Base-by-base conservation (phyloP, 2,797 vertebrate genomes). In the Chrysocyon brachyurus region DNA sequence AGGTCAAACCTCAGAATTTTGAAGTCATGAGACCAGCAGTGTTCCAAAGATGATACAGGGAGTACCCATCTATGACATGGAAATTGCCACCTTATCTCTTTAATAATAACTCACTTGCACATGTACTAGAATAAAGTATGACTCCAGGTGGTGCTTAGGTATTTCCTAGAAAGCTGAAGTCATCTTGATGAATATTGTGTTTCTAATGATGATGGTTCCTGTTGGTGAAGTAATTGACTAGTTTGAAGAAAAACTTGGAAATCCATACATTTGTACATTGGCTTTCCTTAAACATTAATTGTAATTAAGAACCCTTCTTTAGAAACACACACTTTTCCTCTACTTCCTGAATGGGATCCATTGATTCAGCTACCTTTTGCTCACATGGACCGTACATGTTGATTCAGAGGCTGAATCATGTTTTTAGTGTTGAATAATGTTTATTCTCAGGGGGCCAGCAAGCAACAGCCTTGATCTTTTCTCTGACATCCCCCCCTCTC, bases 371-470 rank as follows among this genome's bases (percentile, higher is more conserved):
- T 49, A 28, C 87, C n/a, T 96, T 92, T 96, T 12, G 64, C 90
- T 97, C 95, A 95, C 61, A 57, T 94, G 93, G 28, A 24, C 94
- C 87, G 4, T 0, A 5, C 21, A 10, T 56, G 91, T 86, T n/a
- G 94, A 14, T 61, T 24, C 94, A 84, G 93, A 81, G 94, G 73
- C 64, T 64, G 40, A 46, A 46, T 7, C 40, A 46, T 46, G 22
- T 81, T 97, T 88, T 92, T 93, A 96, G 90, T 87, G 83, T 95
- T 86, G 94, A 91, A 92, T 94, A 4, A 16, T 77, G 91, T 97
- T 97, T 97, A 59, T 91, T 98, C 92, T 70, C 97, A 98, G 84
- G 97, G 97, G 72, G 46, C 96, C 96, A 98, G 97, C 94, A 98
- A 98, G 94, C 96, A 97, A 87, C 79, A 94, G 75, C 12, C 77